phyloP scores from a whole-genome alignment of 2,113 vertebrate species.

The Myrmecobius fasciatus region DNA sequence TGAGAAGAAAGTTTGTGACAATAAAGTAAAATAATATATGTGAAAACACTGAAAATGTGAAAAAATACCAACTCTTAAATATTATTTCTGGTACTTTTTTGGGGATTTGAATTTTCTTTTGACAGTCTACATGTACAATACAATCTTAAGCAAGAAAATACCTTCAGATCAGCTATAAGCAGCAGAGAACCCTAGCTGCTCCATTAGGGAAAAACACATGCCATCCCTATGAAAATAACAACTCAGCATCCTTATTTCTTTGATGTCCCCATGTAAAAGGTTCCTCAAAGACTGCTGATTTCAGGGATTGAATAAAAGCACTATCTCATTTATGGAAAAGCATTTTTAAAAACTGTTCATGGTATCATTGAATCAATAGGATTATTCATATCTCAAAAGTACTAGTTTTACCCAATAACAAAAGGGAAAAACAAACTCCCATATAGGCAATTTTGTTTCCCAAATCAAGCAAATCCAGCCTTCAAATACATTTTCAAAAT shows the following conservation, averaged over 20 bases:
- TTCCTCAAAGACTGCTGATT: slow-evolving; percentile 41
- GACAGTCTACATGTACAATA: not conserved
- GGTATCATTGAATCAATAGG: not conserved
- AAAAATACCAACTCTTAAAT: not conserved
- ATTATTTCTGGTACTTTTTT: not conserved
- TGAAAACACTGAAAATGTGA: slow-evolving; percentile 18
- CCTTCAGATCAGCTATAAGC: not conserved
- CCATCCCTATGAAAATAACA: not conserved
- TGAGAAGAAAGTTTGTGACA: not conserved
- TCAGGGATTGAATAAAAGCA: slow-evolving; percentile 39
- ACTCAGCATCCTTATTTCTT: not conserved
- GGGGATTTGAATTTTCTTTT: not conserved
- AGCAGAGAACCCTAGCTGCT: not conserved
- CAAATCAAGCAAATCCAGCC: slow-evolving; percentile 55
- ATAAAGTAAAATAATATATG: not conserved
- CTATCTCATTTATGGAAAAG: slow-evolving; percentile 52
- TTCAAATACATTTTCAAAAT: slow-evolving; percentile 60
- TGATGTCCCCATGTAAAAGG: slow-evolving; percentile 7
- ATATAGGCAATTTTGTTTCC: slow-evolving; percentile 9
- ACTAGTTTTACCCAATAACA: slow-evolving; percentile 9
- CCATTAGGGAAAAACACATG: not conserved
- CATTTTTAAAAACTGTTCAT: not conserved
- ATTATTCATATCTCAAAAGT: slow-evolving; percentile 35
- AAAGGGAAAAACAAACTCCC: slow-evolving; percentile 27
- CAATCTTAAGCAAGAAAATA: not conserved